Conservation (phyloP, 1,140 invertebrate species). For the Diorhabda elongata region DNA sequence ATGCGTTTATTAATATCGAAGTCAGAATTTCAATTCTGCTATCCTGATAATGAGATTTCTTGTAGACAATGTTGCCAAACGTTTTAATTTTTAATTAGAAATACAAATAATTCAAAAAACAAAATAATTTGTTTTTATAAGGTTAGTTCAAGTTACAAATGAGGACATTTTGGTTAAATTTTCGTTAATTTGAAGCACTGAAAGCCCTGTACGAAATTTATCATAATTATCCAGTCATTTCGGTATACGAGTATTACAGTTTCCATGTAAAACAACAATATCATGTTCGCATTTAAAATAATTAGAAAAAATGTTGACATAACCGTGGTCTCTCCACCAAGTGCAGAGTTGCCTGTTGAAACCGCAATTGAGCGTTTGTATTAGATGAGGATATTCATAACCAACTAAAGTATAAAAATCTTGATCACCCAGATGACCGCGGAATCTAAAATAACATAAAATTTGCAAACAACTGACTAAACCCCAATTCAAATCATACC, state of each 20-base stretch:
- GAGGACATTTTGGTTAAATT: background rate
- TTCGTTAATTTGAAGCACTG: background rate
- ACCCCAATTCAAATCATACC: background rate
- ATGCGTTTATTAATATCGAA: too few species aligned
- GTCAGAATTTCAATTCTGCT: too few species aligned
- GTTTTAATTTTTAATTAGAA: background rate
- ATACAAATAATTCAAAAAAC: too few species aligned
- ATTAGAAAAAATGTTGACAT: slow-evolving; percentile 68
- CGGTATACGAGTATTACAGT: slow-evolving; percentile 77
- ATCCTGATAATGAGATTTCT: too few species aligned
- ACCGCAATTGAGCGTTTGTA: slow-evolving; percentile 72
- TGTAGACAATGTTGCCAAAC: background rate
- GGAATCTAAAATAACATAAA: slow-evolving; percentile 9
- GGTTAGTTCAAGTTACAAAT: too few species aligned
- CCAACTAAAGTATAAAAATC: slow-evolving; percentile 79
- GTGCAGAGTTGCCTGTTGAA: slow-evolving; percentile 83
- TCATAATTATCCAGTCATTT: slow-evolving; percentile 34
- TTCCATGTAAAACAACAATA: slow-evolving; percentile 77
- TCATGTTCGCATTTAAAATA: slow-evolving; percentile 72
- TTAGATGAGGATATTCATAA: slow-evolving; percentile 66
- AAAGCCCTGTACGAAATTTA: background rate
- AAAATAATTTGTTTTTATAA: too few species aligned
- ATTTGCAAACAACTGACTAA: too few species aligned
- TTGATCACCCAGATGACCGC: slow-evolving; percentile 82
- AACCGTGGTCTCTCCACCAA: slow-evolving; percentile 81